A percentile compares a stretch with the other conserved stretches of the same genome.
phyloP scores from a whole-genome alignment of 2,888 invertebrate genomes.

The Abscondita cerata region DNA sequence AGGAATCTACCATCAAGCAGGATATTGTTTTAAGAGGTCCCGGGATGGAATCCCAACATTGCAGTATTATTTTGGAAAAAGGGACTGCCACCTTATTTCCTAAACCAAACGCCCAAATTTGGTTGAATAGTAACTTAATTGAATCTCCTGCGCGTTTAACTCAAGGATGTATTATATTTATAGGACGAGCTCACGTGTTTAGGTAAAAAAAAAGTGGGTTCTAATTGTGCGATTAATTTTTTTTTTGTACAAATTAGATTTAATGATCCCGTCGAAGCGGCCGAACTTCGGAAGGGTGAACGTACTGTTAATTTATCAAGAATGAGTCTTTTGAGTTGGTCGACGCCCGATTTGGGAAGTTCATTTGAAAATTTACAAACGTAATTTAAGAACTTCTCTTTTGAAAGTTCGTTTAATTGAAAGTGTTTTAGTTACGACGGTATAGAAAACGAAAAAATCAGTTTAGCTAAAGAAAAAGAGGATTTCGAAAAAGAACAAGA shows the following conservation, averaged over 20 bases:
- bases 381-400: constrained; percentile 46
- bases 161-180: constrained; percentile 73
- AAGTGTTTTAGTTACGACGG: constrained; percentile 49
- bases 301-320: constrained; percentile 80
- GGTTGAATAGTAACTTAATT: constrained; percentile 82
- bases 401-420: too few species aligned
- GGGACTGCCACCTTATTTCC: constrained; percentile 81
- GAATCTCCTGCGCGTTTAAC: constrained; percentile 80
- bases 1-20: constrained; percentile 70
- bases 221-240: not conserved
- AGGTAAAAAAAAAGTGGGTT: constrained; percentile 45
- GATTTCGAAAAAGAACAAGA: constrained; percentile 67
- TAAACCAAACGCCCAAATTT: constrained; percentile 75
- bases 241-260: constrained; percentile 78
- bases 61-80: constrained; percentile 72
- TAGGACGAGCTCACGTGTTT: constrained; percentile 68
- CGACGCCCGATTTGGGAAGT: constrained; percentile 80
- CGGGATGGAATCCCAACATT: constrained; percentile 81
- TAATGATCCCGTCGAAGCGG: constrained; percentile 89
- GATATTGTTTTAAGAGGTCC: constrained; percentile 80
- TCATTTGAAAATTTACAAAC: constrained; percentile 69
- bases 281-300: constrained; percentile 77
- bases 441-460: constrained; percentile 68
- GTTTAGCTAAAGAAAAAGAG: constrained; percentile 66
- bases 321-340: constrained; percentile 81